These are phyloP conservation scores for Caenorhabditis panamensis DNA, from an alignment of 2,888 invertebrate species.

Conservation along the genomic window DNA sequence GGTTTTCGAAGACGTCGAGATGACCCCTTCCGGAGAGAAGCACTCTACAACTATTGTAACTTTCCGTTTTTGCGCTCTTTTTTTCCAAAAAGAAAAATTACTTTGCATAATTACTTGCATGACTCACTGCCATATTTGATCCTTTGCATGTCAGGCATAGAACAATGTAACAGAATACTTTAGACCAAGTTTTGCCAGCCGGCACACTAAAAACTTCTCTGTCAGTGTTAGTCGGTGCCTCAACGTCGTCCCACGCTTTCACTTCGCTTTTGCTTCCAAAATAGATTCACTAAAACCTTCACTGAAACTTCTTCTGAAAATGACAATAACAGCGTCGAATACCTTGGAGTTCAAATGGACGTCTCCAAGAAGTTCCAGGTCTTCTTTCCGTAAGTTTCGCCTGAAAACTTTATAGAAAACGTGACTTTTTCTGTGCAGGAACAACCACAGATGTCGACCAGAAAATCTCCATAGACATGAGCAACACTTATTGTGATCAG, in stretches of 20 bases:
- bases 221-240: constrained; percentile 20
- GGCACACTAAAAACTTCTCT: constrained; percentile 37
- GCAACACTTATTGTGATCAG: constrained; percentile 68
- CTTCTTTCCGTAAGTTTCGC: constrained; percentile 57
- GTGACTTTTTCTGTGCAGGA: constrained; percentile 4
- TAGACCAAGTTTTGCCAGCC: constrained; percentile 19
- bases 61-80: not conserved
- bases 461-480: constrained; percentile 69
- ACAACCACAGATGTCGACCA: constrained; percentile 52
- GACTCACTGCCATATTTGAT: constrained; percentile 22
- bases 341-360: constrained; percentile 64
- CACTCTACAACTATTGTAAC: constrained; percentile 35
- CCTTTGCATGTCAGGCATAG: constrained; percentile 5
- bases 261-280: constrained; percentile 24
- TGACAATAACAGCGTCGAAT: constrained; percentile 62
- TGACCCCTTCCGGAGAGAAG: constrained; percentile 29
- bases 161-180: constrained; percentile 54
- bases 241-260: constrained; percentile 21
- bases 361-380: constrained; percentile 56
- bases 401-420: no score
- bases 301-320: constrained; percentile 40
- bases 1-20: constrained; percentile 47
- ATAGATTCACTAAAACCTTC: constrained; percentile 47
- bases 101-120: constrained; percentile 52
- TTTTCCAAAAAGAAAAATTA: constrained; percentile 20